Evolutionary conservation across 2,888 invertebrate genomes (phyloP).

Genomic region (Pogonocherus hispidulus): DNA sequence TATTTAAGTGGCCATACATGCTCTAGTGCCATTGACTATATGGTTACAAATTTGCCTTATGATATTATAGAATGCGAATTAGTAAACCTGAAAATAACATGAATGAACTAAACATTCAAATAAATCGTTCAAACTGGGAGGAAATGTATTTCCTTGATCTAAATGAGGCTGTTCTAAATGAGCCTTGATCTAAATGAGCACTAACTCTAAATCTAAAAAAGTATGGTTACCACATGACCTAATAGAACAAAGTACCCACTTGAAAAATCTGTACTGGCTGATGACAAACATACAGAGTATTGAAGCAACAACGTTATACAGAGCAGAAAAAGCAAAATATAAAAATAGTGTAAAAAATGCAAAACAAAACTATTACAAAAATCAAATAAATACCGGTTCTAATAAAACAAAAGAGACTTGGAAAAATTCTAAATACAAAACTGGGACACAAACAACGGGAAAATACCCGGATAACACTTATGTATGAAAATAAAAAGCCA

Average conservation of each 20-base stretch:
- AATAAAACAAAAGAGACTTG: neutral
- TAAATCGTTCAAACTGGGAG: too few relatives aligned
- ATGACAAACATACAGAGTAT: neutral
- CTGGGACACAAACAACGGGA: neutral
- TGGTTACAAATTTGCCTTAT: too few relatives aligned
- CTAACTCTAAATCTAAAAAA: neutral
- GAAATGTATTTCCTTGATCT: too few relatives aligned
- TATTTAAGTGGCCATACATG: too few relatives aligned
- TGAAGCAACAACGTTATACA: neutral
- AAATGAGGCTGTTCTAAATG: too few relatives aligned
- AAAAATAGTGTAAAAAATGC: neutral
- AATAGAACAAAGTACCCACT: neutral
- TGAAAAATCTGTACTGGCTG: slow-evolving; percentile 15
- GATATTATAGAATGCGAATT: too few relatives aligned
- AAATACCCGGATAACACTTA: neutral
- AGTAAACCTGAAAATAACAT: too few relatives aligned
- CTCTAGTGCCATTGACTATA: too few relatives aligned
- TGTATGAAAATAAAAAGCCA: neutral
- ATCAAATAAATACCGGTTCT: neutral
- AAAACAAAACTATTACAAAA: neutral
- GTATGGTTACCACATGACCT: slow-evolving; percentile 8
- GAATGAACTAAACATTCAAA: too few relatives aligned
- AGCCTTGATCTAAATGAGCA: too few relatives aligned
- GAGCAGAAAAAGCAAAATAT: neutral
- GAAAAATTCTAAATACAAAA: neutral